These are phyloP conservation scores for Aegithalos caudatus DNA, from an alignment of 2,113 vertebrate genomes.

Conservation along the genomic window DNA sequence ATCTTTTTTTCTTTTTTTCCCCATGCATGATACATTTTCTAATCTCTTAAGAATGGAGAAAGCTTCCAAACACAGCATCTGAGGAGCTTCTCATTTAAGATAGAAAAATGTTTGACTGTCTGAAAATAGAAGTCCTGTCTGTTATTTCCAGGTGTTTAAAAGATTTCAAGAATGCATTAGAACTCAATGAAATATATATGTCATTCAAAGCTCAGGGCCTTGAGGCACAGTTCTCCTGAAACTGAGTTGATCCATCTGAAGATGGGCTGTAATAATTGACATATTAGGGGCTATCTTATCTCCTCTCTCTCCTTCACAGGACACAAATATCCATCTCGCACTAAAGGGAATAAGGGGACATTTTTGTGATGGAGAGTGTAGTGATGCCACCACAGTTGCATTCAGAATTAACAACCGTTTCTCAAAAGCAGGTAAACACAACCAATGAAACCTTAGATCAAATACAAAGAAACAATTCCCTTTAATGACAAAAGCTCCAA, in stretches of 20 bases:
- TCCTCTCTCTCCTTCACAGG: background rate
- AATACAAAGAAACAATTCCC: background rate
- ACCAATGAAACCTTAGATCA: background rate
- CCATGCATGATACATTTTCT: background rate
- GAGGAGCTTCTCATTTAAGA: background rate
- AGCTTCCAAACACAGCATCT: background rate
- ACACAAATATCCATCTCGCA: background rate
- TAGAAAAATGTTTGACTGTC: background rate
- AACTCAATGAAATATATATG: background rate
- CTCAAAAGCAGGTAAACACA: background rate
- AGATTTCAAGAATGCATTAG: background rate
- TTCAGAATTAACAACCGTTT: background rate
- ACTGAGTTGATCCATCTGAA: background rate
- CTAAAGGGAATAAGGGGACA: background rate
- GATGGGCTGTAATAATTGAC: background rate
- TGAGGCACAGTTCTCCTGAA: background rate
- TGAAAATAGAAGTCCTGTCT: background rate
- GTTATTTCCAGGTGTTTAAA: background rate
- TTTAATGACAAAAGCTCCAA: background rate
- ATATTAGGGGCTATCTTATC: background rate
- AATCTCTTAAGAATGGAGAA: background rate
- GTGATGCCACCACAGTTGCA: background rate
- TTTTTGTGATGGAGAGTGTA: background rate
- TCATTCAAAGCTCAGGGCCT: background rate
- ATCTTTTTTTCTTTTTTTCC: rapidly evolving